Conservation (phyloP, 2,797 vertebrate species). For the Sebastes itinus region DNA sequence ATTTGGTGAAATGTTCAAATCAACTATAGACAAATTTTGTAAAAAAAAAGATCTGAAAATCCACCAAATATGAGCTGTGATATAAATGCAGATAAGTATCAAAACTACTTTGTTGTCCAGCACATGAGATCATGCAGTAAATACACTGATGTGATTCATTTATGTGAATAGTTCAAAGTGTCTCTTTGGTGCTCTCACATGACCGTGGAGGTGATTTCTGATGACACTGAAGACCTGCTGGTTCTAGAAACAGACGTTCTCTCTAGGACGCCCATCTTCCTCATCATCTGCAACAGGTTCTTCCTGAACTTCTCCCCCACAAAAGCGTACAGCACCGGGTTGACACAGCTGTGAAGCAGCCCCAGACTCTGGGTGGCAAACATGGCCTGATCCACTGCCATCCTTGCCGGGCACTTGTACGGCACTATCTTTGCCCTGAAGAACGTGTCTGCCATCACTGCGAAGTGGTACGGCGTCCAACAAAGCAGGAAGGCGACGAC, state of each 20-base stretch:
- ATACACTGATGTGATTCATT: neutral
- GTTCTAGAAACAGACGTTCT: constrained; percentile 2
- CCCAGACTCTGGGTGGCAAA: constrained; percentile 75
- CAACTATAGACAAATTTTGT: neutral
- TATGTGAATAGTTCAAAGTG: neutral
- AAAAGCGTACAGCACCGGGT: constrained; percentile 81
- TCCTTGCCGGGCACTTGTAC: constrained; percentile 53
- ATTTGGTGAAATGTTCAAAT: neutral
- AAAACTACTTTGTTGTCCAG: neutral
- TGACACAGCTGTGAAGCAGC: constrained; percentile 79
- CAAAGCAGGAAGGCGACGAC: constrained; percentile 77
- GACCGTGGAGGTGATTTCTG: constrained; percentile 69
- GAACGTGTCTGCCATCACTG: constrained; percentile 72
- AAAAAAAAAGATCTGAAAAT: neutral
- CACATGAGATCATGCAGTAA: neutral
- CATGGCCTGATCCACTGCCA: constrained; percentile 67
- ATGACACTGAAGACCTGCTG: constrained; percentile 71
- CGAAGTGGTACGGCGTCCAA: constrained; percentile 78
- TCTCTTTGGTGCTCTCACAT: constrained; percentile 56
- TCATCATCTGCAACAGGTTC: constrained; percentile 47
- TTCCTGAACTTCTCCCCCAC: constrained; percentile 77
- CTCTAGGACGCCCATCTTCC: constrained; percentile 37
- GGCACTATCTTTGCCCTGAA: constrained; percentile 62
- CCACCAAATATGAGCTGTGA: neutral
- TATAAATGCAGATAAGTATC: neutral